These are phyloP conservation scores for Saimiri boliviensis DNA, from an alignment of 2,113 vertebrate species.

Conservation along the genomic window DNA sequence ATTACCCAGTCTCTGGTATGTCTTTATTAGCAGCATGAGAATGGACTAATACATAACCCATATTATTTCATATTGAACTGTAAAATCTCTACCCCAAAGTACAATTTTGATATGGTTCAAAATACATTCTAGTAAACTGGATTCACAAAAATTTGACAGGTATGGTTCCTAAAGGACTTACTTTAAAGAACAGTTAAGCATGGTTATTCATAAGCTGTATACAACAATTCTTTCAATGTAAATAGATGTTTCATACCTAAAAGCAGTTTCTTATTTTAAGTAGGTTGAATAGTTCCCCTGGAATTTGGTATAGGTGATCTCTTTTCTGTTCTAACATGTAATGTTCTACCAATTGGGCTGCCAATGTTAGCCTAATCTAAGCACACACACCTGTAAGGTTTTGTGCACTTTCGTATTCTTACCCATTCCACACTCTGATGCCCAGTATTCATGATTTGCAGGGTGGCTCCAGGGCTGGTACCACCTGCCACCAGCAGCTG, in stretches of 20 bases:
- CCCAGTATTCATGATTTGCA: background rate
- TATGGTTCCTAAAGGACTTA: background rate
- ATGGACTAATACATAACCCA: background rate
- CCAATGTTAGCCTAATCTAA: background rate
- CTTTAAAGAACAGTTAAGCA: constrained; percentile 32
- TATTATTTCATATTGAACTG: constrained; percentile 3
- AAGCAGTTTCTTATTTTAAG: background rate
- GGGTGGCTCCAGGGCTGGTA: background rate
- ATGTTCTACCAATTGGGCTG: background rate
- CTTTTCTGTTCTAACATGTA: background rate
- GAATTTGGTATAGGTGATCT: background rate
- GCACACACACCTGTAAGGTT: background rate
- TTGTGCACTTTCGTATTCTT: background rate
- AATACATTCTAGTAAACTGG: background rate
- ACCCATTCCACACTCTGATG: background rate
- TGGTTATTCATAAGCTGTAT: background rate
- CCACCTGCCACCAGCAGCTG: background rate
- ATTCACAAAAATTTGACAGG: constrained; percentile 16
- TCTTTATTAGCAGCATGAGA: too few species aligned
- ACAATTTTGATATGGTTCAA: background rate
- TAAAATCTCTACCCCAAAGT: background rate
- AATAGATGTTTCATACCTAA: background rate
- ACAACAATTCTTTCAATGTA: background rate
- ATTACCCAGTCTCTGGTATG: too few species aligned
- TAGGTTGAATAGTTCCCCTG: background rate